Evolutionary conservation across 2,113 vertebrate genomes (phyloP).

Genomic region (Tiliqua scincoides): DNA sequence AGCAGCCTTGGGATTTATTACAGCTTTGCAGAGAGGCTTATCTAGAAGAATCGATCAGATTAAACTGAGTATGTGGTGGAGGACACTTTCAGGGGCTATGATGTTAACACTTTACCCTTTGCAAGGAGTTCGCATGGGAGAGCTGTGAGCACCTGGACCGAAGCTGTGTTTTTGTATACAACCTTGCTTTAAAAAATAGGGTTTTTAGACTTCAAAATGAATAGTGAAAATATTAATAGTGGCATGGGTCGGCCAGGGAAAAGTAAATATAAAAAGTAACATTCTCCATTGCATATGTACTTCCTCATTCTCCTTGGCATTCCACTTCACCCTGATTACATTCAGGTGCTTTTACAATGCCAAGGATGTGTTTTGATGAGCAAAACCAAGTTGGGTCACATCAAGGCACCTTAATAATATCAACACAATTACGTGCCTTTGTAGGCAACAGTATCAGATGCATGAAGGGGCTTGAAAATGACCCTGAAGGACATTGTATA

Average conservation of each 20-base stretch:
- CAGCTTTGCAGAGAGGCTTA: slow-evolving; percentile 27
- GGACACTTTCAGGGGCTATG: slow-evolving; percentile 8
- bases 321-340: not conserved
- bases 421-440: no score
- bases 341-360: not conserved
- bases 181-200: not conserved
- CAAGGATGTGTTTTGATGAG: not conserved
- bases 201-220: not conserved
- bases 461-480: no score
- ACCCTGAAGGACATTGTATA: no score
- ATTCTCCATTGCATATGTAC: not conserved
- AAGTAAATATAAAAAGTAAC: not conserved
- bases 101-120: slow-evolving; percentile 21
- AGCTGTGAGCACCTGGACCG: not conserved
- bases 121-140: not conserved
- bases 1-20: slow-evolving; percentile 13
- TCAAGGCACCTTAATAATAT: not conserved
- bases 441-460: not conserved
- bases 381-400: not conserved
- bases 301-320: not conserved
- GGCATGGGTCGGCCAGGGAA: no score
- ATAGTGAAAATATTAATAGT: not conserved
- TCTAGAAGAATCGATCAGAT: slow-evolving; percentile 28
- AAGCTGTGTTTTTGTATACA: not conserved
- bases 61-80: slow-evolving; percentile 1